Base-by-base conservation (phyloP, 2,888 invertebrate species). In the Callosobruchus maculatus region DNA sequence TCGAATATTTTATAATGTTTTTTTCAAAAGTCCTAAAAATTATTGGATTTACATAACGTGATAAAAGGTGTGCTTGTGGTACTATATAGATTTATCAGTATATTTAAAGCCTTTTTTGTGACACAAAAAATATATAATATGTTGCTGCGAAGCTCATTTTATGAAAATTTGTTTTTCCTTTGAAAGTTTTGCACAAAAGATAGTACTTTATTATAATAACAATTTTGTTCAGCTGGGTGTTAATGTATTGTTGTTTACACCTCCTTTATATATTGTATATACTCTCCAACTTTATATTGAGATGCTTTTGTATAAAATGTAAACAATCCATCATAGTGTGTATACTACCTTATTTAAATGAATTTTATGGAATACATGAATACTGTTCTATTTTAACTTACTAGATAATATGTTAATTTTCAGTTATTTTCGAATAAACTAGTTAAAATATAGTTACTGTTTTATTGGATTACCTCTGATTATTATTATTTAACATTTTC, bases 321-420 rank as follows among this genome's bases (percentile, higher is more conserved):
- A 49, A 49, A 49, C 49, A 49, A 49, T 49, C 30, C 20, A 71
- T 71, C 49, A 49, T 49, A 49, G 49, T 49, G 49, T 49, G 49
- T 49, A 49, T 49, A 13, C 49, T 49, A 18, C 49, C 49, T 49
- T 49, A 49, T 49, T 49, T 49, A 73, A 75, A 70, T 75, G 74
- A 74, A 74, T 71, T 73, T 76, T 76, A 74, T 74, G 66, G 68
- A 67, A 72, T 72, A 74, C 49, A 49, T 49, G 49, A 49, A 49
- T 49, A 49, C 69, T 72, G 72, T 71, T 71, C 31, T 72, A 69
- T 49, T 74, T 71, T 74, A 70, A 72, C 67, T 72, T 71, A 70
- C 72, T 74, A 74, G 72, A 72, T n/a, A n/a, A n/a, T 74, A 72
- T 70, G 21, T 74, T 71, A 72, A 22, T 74, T 74, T 74, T 68